Conservation (phyloP, 2,797 vertebrate species). For the Sebastolobus alascanus region DNA sequence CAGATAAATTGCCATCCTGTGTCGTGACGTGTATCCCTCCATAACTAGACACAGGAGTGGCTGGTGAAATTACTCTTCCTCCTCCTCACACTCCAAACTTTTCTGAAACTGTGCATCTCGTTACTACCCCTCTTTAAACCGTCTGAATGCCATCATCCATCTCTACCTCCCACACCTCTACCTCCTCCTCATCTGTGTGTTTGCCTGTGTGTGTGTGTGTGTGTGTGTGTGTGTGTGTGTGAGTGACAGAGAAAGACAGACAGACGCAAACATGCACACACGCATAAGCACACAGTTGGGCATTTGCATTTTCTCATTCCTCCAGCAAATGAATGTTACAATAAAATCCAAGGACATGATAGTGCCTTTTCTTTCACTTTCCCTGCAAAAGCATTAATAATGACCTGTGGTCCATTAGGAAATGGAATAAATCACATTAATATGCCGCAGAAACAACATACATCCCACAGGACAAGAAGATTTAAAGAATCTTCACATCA, state of each 20-base stretch:
- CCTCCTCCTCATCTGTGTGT: slow-evolving; percentile 67
- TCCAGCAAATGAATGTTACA: slow-evolving; percentile 40
- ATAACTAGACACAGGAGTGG: slow-evolving; percentile 48
- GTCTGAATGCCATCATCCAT: slow-evolving; percentile 76
- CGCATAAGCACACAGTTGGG: slow-evolving; percentile 18
- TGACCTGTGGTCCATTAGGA: slow-evolving; percentile 1
- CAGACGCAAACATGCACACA: slow-evolving; percentile 36
- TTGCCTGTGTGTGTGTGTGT: slow-evolving; percentile 27
- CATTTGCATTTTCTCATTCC: slow-evolving; percentile 53
- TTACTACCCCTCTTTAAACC: slow-evolving; percentile 66
- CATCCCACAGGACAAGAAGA: slow-evolving; percentile 4
- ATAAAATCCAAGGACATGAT: slow-evolving; percentile 11
- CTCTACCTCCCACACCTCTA: slow-evolving; percentile 74
- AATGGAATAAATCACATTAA: background rate
- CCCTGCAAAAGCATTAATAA: background rate
- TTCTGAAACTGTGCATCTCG: slow-evolving; percentile 52
- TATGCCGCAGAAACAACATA: slow-evolving; percentile 8
- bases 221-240: background rate
- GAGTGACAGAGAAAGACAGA: slow-evolving; percentile 52
- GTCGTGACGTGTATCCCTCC: slow-evolving; percentile 21
- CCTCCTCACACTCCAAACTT: slow-evolving; percentile 64
- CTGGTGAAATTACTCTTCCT: slow-evolving; percentile 58
- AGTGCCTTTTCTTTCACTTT: slow-evolving; percentile 3
- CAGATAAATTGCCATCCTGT: slow-evolving; percentile 31
- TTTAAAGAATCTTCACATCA: slow-evolving; percentile 11